Evolutionary conservation across 2,888 invertebrate species (phyloP), one percentile per base, ranked within the genome.

Genomic region (Stegana nigrithorax): DNA sequence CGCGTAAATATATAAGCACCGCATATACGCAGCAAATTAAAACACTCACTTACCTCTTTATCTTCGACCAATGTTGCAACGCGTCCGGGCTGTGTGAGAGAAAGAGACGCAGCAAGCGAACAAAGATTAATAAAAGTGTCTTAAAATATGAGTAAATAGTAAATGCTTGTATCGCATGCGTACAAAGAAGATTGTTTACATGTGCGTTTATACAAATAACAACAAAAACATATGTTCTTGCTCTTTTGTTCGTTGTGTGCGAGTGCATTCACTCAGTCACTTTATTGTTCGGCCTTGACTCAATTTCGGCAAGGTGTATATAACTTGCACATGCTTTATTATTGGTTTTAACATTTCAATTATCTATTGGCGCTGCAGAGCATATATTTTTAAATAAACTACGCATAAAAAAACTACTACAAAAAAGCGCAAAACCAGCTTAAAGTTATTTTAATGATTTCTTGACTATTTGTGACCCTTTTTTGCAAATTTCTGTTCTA

Each of bases 31-130:
- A n/a, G n/a, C n/a, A n/a, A n/a, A n/a, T n/a, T n/a, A n/a, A 26
- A n/a, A 17, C 19, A 8, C 32, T 53, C 53, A 67, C 75, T 74
- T 87, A 96, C 95, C 89, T 93, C 90, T 81, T 89, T 89, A 81
- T 93, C 91, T 83, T 92, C 90, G 60, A 96, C 88, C 55, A 96
- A 88, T 21, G 96, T 96, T 10, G 93, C 96, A 36, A 96, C 96
- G 80, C 96, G 89, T 62, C 96, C 96, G 65, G 96, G 96, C 96
- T 96, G 90, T 67, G 91, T 91, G 83, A 58, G 53, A 59, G 53
- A 70, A 64, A 71, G 63, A 75, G 26, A 66, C 59, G 10, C 6
- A 7, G 29, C 10, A 29, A 29, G 10, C 10, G 29, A 6, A 29
- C n/a, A n/a, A n/a, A n/a, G n/a, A 29, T 29, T 29, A 29, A 29